Base-by-base conservation (phyloP, 2,113 vertebrate genomes). In the Sterrhoptilus dennistouni region DNA sequence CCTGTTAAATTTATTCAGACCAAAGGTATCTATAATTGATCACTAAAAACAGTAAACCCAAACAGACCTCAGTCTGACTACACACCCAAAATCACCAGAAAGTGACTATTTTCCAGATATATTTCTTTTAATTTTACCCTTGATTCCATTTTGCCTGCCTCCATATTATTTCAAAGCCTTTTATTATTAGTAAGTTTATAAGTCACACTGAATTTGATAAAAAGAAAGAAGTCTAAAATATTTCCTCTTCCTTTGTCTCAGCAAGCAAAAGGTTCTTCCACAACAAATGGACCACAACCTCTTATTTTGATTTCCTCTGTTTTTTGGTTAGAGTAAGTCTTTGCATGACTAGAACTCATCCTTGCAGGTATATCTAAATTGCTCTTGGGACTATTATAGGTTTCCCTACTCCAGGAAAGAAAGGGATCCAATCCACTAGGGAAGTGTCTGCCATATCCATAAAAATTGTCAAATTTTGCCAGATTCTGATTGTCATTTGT, bases 41-140 rank as follows among this genome's bases (percentile, higher is more conserved):
- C 13, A 45, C 22, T 79, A 61, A 5, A 79, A 72, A 35, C 4
- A 29, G 16, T 28, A 25, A 74, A 70, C 25, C 1, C 61, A 56
- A 75, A 35, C 11, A 57, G 14, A 0, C 1, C 7, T 1, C 3
- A 15, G 11, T 3, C 23, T 0, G 1, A 19, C 5, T 10, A 60
- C 49, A 53, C 3, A 33, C 5, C 1, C 13, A 22, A 76, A 79
- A 68, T 11, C 44, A 61, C 21, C 24, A 68, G 14, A 21, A 85
- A 72, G 7, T 14, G 4, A 76, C 38, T 14, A 21, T 2, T 74
- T 74, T 21, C 25, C 36, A 66, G 63, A 66, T 14, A 6, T 6
- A n/a, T 89, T 79, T 69, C 3, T 83, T 94, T 47, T 19, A 25
- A 57, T 63, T 71, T 53, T 53, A 22, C 19, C 3, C 89, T 72